A percentile compares a stretch with the other conserved stretches of the same genome.
Evolutionary conservation across 2,888 invertebrate species (phyloP).

Genomic region (Calliopum simillimum): DNA sequence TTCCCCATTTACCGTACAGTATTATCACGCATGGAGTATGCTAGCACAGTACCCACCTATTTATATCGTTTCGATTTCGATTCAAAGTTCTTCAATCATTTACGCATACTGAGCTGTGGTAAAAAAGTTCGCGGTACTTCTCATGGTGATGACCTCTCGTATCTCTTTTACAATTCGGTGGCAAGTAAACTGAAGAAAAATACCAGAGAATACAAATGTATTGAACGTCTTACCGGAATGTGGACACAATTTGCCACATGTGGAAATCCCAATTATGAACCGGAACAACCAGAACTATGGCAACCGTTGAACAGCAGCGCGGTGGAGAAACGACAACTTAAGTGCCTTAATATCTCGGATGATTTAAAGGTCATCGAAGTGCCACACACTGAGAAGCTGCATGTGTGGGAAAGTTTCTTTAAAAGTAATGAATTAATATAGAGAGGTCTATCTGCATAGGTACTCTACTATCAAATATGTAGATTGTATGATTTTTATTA

Average conservation of each 20-base stretch:
- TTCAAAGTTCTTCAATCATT: slow-evolving; percentile 65
- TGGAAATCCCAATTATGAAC: slow-evolving; percentile 62
- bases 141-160: slow-evolving; percentile 66
- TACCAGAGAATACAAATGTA: slow-evolving; percentile 63
- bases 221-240: slow-evolving; percentile 62
- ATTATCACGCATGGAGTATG: slow-evolving; percentile 59
- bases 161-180: slow-evolving; percentile 64
- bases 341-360: slow-evolving; percentile 66
- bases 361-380: slow-evolving; percentile 62
- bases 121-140: slow-evolving; percentile 64
- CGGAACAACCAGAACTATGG: slow-evolving; percentile 58
- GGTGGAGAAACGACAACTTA: slow-evolving; percentile 56
- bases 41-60: slow-evolving; percentile 61
- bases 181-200: slow-evolving; percentile 59
- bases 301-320: slow-evolving; percentile 53
- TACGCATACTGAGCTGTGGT: slow-evolving; percentile 64
- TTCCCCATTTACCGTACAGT: slow-evolving; percentile 66
- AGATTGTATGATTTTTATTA: no score
- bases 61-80: slow-evolving; percentile 66
- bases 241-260: slow-evolving; percentile 64
- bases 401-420: slow-evolving; percentile 64
- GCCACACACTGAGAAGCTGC: slow-evolving; percentile 61
- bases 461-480: no score
- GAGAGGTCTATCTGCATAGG: slow-evolving; percentile 23
- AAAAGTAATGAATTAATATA: slow-evolving; percentile 58